These are phyloP conservation scores for Lucilia sericata DNA, from an alignment of 1,140 invertebrate genomes.

Conservation along the genomic window DNA sequence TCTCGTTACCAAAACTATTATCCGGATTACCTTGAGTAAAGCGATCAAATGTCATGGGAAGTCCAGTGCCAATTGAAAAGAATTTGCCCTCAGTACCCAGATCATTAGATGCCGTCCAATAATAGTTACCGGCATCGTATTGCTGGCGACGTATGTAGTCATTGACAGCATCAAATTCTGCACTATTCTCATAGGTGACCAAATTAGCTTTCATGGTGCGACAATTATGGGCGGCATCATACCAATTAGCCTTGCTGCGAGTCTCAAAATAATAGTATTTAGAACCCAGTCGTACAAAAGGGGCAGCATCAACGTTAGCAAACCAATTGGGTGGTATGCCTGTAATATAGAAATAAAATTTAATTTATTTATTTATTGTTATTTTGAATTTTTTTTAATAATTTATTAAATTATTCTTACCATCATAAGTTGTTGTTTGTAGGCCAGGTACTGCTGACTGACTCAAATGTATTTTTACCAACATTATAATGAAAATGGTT, in stretches of 20 bases:
- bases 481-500: not conserved
- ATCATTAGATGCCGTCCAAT: not conserved
- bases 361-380: not conserved
- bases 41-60: not conserved
- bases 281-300: not conserved
- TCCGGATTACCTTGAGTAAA: not conserved
- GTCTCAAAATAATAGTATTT: slow-evolving; percentile 24
- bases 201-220: slow-evolving; percentile 11
- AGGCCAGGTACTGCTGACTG: not conserved
- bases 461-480: not conserved
- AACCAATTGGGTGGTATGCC: slow-evolving; percentile 9
- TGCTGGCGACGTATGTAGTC: not conserved
- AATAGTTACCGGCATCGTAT: not conserved
- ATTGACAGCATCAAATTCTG: not conserved
- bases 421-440: not conserved
- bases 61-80: not conserved
- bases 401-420: not conserved
- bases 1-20: not conserved
- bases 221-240: slow-evolving; percentile 16
- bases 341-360: not conserved
- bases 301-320: slow-evolving; percentile 2
- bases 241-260: not conserved
- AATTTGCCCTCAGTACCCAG: not conserved
- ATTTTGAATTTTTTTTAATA: slow-evolving; percentile 7
- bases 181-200: not conserved